These are phyloP conservation scores for Lepisosteus oculatus DNA, from an alignment of 2,113 vertebrate species.

Conservation along the genomic window DNA sequence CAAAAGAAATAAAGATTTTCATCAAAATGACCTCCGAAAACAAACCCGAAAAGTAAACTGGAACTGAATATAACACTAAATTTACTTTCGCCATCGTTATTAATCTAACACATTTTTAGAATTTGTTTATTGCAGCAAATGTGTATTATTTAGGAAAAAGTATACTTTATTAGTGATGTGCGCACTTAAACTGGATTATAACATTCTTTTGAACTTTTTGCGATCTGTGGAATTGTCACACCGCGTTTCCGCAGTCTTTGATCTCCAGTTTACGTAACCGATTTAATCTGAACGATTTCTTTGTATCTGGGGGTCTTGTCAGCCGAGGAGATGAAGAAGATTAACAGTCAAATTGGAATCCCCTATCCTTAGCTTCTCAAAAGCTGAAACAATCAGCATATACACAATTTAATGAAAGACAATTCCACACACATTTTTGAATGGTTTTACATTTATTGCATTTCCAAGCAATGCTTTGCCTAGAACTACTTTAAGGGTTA, in stretches of 20 bases:
- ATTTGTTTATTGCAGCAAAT: too few species aligned
- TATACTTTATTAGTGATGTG: constrained; percentile 36
- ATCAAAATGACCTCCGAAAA: too few species aligned
- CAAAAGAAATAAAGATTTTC: too few species aligned
- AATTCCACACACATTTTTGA: constrained; percentile 21
- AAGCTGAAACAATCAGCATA: constrained; percentile 36
- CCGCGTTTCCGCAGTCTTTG: constrained; percentile 59
- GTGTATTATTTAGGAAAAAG: too few species aligned
- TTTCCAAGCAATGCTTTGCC: background rate
- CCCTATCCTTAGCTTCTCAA: constrained; percentile 41
- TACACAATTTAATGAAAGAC: constrained; percentile 16
- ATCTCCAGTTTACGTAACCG: constrained; percentile 46
- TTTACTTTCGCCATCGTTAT: too few species aligned
- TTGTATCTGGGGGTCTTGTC: constrained; percentile 40
- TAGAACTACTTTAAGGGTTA: too few species aligned
- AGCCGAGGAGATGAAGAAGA: constrained; percentile 51
- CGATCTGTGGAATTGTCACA: constrained; percentile 51
- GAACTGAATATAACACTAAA: too few species aligned
- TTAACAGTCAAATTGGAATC: constrained; percentile 55
- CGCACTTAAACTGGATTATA: constrained; percentile 57
- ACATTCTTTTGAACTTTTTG: constrained; percentile 48
- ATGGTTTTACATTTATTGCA: constrained; percentile 2
- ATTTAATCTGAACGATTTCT: constrained; percentile 24
- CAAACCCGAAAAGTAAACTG: too few species aligned
- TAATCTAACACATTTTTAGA: too few species aligned